phyloP scores from a whole-genome alignment of 2,113 vertebrate species.

The Aegotheles bennettii region DNA sequence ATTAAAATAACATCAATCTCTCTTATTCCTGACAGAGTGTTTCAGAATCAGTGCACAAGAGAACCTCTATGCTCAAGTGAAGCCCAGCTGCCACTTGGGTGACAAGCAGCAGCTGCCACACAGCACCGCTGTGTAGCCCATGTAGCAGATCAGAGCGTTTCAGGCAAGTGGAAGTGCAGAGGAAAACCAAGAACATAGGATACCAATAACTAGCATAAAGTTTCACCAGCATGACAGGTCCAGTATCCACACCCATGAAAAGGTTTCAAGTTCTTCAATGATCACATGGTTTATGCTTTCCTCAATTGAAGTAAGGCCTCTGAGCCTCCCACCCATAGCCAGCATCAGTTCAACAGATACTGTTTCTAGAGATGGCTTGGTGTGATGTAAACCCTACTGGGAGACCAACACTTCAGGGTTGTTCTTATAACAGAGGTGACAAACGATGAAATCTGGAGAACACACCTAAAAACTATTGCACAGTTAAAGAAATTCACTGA shows the following conservation, averaged over 20 bases:
- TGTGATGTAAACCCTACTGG: accelerated
- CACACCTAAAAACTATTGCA: neutral
- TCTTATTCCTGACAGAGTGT: neutral
- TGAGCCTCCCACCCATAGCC: neutral
- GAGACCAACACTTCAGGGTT: accelerated
- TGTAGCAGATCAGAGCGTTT: accelerated
- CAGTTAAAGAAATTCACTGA: neutral
- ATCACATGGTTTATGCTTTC: accelerated
- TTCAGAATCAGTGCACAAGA: neutral
- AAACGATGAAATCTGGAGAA: neutral
- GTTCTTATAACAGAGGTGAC: neutral
- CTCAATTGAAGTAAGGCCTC: accelerated
- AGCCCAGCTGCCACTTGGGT: neutral
- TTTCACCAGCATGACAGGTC: neutral
- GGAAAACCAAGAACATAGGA: neutral
- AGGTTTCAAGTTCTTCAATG: neutral
- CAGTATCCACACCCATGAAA: neutral
- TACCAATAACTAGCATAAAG: neutral
- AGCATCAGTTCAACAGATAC: neutral
- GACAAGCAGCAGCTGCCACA: neutral
- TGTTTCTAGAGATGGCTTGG: accelerated
- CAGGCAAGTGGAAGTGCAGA: neutral
- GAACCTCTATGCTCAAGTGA: neutral
- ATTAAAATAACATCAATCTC: slow-evolving; percentile 23
- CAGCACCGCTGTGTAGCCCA: neutral